phyloP scores from a whole-genome alignment of 2,113 vertebrate species.

The Cathartes aura region DNA sequence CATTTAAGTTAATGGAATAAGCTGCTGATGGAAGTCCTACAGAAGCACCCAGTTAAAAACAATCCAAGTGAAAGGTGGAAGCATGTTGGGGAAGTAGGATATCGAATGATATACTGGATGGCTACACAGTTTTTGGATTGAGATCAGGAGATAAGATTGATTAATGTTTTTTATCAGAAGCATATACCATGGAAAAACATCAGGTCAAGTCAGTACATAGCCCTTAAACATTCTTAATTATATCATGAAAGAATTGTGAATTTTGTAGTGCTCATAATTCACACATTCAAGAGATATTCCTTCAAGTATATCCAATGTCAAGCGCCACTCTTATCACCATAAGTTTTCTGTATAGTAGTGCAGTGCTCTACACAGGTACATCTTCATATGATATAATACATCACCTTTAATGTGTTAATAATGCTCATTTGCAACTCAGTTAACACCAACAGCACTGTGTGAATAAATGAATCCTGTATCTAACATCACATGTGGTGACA shows the following conservation, averaged over 20 bases:
- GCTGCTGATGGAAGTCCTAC: not conserved
- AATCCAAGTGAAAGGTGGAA: not conserved
- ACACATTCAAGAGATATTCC: not conserved
- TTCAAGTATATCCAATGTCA: not conserved
- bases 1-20: slow-evolving; percentile 7
- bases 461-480: not conserved
- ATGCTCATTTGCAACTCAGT: not conserved
- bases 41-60: not conserved
- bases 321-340: not conserved
- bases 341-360: not conserved
- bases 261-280: not conserved
- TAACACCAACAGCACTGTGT: not conserved
- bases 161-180: not conserved
- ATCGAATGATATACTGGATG: not conserved
- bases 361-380: not conserved
- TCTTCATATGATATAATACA: not conserved
- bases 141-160: not conserved
- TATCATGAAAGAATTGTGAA: not conserved
- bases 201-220: not conserved
- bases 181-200: not conserved
- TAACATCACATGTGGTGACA: not conserved
- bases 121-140: not conserved
- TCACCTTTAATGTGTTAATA: not conserved
- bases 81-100: not conserved
- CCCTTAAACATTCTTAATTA: not conserved